Percentiles rank a stretch among this genome's conserved stretches.
phyloP scores from a whole-genome alignment of 64 coral and sea anemone genomes.

The Hydrozoanthus tunicans region DNA sequence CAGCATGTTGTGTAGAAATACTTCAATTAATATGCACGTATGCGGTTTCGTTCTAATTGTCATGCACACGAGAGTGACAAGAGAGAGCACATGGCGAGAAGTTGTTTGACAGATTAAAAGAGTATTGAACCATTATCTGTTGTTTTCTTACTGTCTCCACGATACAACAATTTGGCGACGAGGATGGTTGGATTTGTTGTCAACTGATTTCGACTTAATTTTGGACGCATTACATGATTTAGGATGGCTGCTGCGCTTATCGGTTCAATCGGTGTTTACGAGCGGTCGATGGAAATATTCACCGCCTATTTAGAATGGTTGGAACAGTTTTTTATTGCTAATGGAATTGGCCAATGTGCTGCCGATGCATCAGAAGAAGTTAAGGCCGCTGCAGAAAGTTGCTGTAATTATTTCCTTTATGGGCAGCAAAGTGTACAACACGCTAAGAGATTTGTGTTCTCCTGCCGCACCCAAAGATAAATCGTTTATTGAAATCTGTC shows the following conservation, averaged over 20 bases:
- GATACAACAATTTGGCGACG: background rate
- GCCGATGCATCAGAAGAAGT: constrained; percentile 3
- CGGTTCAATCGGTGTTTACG: background rate
- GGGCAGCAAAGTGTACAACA: constrained; percentile 53
- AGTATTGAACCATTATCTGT: too few relatives aligned
- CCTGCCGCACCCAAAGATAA: constrained; percentile 48
- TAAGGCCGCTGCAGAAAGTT: constrained; percentile 50
- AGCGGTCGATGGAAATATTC: background rate
- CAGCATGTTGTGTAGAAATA: too few relatives aligned
- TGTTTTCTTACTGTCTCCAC: too few relatives aligned
- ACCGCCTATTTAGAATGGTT: background rate
- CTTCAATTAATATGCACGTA: too few relatives aligned
- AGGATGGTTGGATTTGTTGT: background rate
- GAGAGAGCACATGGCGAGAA: too few relatives aligned
- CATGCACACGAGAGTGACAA: too few relatives aligned
- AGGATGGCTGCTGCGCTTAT: background rate
- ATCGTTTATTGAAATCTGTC: constrained; percentile 37
- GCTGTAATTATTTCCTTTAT: constrained; percentile 53
- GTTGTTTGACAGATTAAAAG: too few relatives aligned
- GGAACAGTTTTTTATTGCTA: background rate
- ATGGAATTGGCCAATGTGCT: background rate
- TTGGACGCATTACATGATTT: background rate
- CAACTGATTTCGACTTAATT: background rate
- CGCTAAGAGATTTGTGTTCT: constrained; percentile 40
- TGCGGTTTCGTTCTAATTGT: too few relatives aligned